These are phyloP conservation scores for Parasteatoda lunata DNA, from an alignment of 2,888 invertebrate species.

Conservation along the genomic window DNA sequence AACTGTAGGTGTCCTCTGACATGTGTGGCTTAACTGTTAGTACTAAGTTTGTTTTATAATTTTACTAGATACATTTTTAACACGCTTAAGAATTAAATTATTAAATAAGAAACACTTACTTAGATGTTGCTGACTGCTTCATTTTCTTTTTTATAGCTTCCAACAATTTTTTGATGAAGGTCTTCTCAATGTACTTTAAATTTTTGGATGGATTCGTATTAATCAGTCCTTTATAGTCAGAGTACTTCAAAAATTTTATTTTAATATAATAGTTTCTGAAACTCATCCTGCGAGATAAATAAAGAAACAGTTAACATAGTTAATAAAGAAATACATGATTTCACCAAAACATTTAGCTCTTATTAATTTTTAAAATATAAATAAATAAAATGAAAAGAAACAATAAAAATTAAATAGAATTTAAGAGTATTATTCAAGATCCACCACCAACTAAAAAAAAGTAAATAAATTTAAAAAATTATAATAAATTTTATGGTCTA, in stretches of 20 bases:
- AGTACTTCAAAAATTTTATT: slow-evolving; percentile 84
- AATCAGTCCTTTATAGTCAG: slow-evolving; percentile 84
- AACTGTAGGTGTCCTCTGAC: no score
- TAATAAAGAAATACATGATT: background rate
- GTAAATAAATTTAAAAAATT: no score
- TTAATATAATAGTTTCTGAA: slow-evolving; percentile 81
- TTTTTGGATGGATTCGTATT: slow-evolving; percentile 82
- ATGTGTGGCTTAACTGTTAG: no score
- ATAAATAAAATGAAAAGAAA: background rate
- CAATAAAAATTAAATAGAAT: background rate
- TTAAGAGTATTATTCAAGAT: no score
- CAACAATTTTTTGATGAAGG: slow-evolving; percentile 73
- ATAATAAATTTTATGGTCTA: no score
- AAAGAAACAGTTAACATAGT: background rate
- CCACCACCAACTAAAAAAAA: no score
- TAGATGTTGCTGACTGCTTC: slow-evolving; percentile 7
- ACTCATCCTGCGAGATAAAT: slow-evolving; percentile 72
- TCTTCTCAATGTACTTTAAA: slow-evolving; percentile 82
- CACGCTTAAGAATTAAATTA: no score
- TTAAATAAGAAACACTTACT: slow-evolving; percentile 30
- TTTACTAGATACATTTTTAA: no score
- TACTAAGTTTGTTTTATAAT: no score
- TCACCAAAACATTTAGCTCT: background rate
- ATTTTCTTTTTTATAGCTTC: slow-evolving; percentile 58
- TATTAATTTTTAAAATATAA: background rate